Evolutionary conservation across 2,797 vertebrate genomes (phyloP).

Genomic region (Staurois parvus): DNA sequence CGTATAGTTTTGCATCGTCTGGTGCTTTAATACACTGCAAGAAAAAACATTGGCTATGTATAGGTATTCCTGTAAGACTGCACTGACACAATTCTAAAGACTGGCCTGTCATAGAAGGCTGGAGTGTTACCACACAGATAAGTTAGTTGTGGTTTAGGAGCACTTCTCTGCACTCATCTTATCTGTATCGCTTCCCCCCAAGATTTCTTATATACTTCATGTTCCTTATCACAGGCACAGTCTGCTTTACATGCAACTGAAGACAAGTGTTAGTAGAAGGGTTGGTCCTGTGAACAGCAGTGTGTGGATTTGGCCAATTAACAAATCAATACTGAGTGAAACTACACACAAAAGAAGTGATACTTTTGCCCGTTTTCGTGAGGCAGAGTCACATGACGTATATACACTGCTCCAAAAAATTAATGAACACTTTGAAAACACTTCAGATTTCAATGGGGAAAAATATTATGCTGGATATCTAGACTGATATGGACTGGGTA

Average conservation of each 20-base stretch:
- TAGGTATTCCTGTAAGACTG: not conserved
- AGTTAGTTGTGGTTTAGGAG: not conserved
- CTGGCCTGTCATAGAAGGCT: not conserved
- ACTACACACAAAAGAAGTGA: not conserved
- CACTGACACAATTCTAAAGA: not conserved
- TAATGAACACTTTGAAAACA: too few species aligned
- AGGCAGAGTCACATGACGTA: too few species aligned
- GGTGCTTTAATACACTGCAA: not conserved
- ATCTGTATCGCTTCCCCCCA: not conserved
- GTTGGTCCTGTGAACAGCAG: too few species aligned
- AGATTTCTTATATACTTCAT: conserved; percentile 1
- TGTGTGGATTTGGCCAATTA: not conserved
- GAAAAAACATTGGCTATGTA: not conserved
- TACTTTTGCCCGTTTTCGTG: not conserved
- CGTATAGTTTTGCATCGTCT: too few species aligned
- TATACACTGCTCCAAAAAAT: too few species aligned
- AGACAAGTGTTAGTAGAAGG: too few species aligned
- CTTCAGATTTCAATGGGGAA: too few species aligned
- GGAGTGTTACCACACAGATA: not conserved
- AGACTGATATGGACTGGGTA: too few species aligned
- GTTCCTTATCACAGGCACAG: not conserved
- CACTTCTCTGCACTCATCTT: not conserved
- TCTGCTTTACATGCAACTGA: not conserved
- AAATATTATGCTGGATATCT: too few species aligned
- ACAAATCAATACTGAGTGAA: not conserved